These are phyloP conservation scores for Monopterus albus DNA, from an alignment of 2,113 vertebrate species.

Conservation along the genomic window DNA sequence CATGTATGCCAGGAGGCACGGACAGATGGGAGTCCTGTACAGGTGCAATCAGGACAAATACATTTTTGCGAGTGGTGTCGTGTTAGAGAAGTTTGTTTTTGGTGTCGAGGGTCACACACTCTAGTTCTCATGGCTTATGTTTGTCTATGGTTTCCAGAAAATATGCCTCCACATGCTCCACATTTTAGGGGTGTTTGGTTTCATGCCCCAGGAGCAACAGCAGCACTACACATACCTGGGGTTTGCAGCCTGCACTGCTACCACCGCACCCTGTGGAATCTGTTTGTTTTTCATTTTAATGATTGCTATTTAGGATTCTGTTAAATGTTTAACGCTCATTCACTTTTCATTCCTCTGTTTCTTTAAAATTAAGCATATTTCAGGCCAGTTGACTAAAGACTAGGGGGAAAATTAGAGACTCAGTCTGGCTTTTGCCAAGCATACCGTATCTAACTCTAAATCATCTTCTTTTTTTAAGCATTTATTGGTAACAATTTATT, in stretches of 20 bases:
- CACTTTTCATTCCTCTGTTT: conserved; percentile 1
- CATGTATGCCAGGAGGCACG: conserved; percentile 23
- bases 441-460: neutral
- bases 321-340: neutral
- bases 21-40: conserved; percentile 42
- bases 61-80: conserved; percentile 72
- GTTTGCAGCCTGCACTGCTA: conserved; percentile 64
- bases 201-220: conserved; percentile 66
- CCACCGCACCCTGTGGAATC: conserved; percentile 31
- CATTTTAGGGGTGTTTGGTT: conserved; percentile 80
- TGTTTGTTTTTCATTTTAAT: too few species aligned
- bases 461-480: neutral
- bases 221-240: conserved; percentile 50
- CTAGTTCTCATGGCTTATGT: conserved; percentile 70
- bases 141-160: conserved; percentile 71
- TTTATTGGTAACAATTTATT: neutral
- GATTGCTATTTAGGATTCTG: conserved; percentile 7
- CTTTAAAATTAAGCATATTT: neutral
- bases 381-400: neutral
- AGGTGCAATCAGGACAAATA: conserved; percentile 69
- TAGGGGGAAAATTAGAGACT: neutral
- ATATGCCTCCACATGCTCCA: conserved; percentile 80
- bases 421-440: neutral
- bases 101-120: conserved; percentile 66
- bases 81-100: conserved; percentile 74